These are phyloP conservation scores for Notothenia coriiceps DNA, from an alignment of 2,113 vertebrate species.

Conservation along the genomic window DNA sequence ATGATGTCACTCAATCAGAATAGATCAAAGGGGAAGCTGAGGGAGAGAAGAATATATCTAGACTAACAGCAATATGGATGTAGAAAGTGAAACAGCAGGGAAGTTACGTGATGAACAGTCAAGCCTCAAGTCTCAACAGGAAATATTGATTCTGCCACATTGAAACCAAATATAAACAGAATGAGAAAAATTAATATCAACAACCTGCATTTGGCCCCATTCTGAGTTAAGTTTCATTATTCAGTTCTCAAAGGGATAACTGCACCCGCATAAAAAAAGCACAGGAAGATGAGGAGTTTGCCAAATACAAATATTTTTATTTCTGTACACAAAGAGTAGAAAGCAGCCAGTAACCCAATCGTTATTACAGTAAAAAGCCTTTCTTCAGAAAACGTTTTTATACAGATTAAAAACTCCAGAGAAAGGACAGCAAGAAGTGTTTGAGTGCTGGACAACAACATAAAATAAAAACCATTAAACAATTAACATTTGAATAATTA, in stretches of 20 bases:
- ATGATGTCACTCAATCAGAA: conserved; percentile 45
- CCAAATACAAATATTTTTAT: conserved; percentile 87
- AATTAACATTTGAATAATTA: conserved; percentile 47
- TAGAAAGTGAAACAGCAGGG: background rate
- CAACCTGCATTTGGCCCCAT: conserved; percentile 25
- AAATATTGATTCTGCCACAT: conserved; percentile 38
- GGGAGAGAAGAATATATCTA: background rate
- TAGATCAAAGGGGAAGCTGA: conserved; percentile 9
- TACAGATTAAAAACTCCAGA: conserved; percentile 80
- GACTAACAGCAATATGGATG: conserved; percentile 1
- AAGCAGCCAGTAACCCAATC: conserved; percentile 83
- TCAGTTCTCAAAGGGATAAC: conserved; percentile 38
- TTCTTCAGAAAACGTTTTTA: conserved; percentile 76
- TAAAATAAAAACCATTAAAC: conserved; percentile 50
- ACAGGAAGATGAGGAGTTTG: conserved; percentile 63
- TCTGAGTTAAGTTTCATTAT: conserved; percentile 50
- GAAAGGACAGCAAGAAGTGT: conserved; percentile 59
- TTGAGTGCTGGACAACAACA: conserved; percentile 62
- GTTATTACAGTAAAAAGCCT: conserved; percentile 83
- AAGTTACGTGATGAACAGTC: conserved; percentile 12
- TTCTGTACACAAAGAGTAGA: conserved; percentile 88
- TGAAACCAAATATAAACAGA: conserved; percentile 58
- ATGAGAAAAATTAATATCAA: conserved; percentile 45
- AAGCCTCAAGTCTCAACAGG: conserved; percentile 6
- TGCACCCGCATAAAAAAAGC: conserved; percentile 30